Evolutionary conservation across 1,140 invertebrate genomes (phyloP).

Genomic region (Heliothis subflexa): DNA sequence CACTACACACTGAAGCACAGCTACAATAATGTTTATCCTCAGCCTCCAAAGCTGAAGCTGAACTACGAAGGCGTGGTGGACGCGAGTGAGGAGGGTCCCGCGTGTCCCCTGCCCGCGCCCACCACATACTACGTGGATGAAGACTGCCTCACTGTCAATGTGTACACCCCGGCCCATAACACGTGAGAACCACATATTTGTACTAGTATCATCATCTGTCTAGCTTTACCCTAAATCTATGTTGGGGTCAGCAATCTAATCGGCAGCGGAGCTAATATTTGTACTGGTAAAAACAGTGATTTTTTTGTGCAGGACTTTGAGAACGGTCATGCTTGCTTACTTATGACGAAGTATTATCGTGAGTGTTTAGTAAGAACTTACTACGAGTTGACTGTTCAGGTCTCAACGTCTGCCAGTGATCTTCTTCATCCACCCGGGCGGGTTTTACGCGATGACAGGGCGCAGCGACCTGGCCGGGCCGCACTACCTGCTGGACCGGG

Average conservation of each 20-base stretch:
- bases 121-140: conserved; percentile 84
- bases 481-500: conserved; percentile 88
- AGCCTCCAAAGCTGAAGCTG: conserved; percentile 86
- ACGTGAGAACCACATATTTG: conserved; percentile 41
- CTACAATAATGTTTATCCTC: background rate
- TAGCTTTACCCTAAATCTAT: no score
- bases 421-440: conserved; percentile 86
- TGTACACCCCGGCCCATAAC: conserved; percentile 87
- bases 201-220: no score
- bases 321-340: no score
- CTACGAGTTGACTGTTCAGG: no score
- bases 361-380: no score
- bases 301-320: no score
- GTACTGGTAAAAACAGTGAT: no score
- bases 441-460: conserved; percentile 72
- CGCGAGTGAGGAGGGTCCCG: conserved; percentile 87
- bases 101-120: conserved; percentile 81
- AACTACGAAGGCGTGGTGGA: conserved; percentile 87
- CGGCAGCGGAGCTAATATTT: no score
- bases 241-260: no score
- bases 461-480: conserved; percentile 87
- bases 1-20: no score
- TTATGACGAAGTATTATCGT: no score
- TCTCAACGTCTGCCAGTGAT: conserved; percentile 83
- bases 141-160: conserved; percentile 90